phyloP scores from a whole-genome alignment of 1,140 invertebrate species.

The Pectinophora gossypiella region DNA sequence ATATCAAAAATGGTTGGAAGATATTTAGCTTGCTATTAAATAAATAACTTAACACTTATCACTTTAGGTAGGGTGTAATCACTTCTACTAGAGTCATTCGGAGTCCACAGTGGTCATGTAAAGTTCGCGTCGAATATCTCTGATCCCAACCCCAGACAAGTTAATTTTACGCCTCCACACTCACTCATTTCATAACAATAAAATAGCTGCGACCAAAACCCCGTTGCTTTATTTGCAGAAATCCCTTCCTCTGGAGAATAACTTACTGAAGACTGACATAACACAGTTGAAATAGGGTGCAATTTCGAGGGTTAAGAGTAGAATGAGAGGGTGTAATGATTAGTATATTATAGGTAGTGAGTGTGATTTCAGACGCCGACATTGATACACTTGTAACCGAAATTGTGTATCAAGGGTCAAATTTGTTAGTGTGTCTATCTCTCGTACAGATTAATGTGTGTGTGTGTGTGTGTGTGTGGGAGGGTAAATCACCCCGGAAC shows the following conservation, averaged over 20 bases:
- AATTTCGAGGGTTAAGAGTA: slow-evolving; percentile 7
- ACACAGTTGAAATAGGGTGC: background rate
- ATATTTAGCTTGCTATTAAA: no score
- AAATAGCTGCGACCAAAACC: slow-evolving; percentile 32
- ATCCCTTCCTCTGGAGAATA: background rate
- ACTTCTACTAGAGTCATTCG: no score
- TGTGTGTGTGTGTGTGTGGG: slow-evolving; percentile 16
- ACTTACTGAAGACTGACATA: background rate
- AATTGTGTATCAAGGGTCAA: slow-evolving; percentile 23
- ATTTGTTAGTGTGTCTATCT: background rate
- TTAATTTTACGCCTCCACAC: slow-evolving; percentile 39
- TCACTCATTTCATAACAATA: slow-evolving; percentile 35
- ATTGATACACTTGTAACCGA: slow-evolving; percentile 37
- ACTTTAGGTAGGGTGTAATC: no score
- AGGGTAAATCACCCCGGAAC: slow-evolving; percentile 32
- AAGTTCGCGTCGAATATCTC: no score
- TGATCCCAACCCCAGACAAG: no score
- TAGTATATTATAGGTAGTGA: slow-evolving; percentile 47
- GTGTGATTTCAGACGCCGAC: slow-evolving; percentile 38
- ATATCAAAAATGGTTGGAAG: no score
- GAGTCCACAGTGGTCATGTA: no score
- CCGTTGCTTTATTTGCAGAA: slow-evolving; percentile 24
- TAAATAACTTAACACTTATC: no score
- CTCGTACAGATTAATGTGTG: slow-evolving; percentile 5
- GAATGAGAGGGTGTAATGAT: slow-evolving; percentile 46